Percentiles rank a stretch among this genome's conserved stretches.
Conservation (phyloP, 2,113 vertebrate species). For the Mellivora capensis region DNA sequence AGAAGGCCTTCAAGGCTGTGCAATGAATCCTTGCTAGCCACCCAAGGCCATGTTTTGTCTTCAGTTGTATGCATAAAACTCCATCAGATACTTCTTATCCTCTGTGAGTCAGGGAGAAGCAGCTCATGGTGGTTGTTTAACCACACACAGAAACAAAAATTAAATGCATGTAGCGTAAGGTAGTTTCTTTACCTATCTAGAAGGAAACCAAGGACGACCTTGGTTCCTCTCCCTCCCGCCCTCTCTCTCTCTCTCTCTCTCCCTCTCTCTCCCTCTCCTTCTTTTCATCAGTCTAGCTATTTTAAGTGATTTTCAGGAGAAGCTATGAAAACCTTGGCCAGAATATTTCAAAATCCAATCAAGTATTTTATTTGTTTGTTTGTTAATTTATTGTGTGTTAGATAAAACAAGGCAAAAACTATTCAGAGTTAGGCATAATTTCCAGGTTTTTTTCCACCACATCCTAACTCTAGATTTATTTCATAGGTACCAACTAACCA, state of each 20-base stretch:
- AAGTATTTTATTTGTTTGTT: not conserved
- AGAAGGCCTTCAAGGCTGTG: not conserved
- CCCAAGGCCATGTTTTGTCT: not conserved
- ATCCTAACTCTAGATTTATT: not conserved
- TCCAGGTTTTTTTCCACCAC: not conserved
- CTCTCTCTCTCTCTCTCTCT: not conserved
- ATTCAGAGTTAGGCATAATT: not conserved
- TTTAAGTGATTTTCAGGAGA: not conserved
- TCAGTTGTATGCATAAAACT: not conserved
- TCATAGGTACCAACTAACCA: not conserved
- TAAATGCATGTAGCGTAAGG: not conserved
- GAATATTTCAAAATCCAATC: not conserved
- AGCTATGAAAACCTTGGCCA: not conserved
- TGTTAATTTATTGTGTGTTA: not conserved
- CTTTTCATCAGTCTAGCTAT: too few species aligned
- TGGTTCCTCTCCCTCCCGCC: not conserved
- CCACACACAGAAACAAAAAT: not conserved
- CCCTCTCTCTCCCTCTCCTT: not conserved
- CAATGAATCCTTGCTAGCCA: not conserved
- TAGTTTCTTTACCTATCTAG: not conserved
- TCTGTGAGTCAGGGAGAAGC: not conserved
- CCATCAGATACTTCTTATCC: not conserved
- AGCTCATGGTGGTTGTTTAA: not conserved
- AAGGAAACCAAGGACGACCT: not conserved
- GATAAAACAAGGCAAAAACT: not conserved